Conservation (phyloP, 2,797 vertebrate species). For the Agapornis canus region DNA sequence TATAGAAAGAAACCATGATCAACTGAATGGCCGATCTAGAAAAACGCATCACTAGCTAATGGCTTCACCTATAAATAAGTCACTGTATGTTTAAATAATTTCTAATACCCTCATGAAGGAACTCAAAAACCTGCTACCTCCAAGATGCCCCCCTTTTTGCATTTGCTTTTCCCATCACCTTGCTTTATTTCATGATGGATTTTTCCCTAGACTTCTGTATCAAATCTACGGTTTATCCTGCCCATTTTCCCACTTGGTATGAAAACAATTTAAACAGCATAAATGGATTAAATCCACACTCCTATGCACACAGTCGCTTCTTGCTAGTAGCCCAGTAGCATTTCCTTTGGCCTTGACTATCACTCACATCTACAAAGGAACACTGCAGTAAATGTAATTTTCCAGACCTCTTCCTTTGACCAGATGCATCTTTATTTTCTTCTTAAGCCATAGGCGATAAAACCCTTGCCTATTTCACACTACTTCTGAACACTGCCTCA, state of each 20-base stretch:
- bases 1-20: neutral
- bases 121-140: neutral
- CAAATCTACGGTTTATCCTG: neutral
- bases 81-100: neutral
- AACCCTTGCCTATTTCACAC: neutral
- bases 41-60: neutral
- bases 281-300: neutral
- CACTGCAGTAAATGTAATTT: neutral
- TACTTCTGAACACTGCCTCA: neutral
- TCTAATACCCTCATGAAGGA: neutral
- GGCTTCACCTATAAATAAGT: neutral
- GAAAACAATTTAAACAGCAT: neutral
- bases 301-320: neutral
- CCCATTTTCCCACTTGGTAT: neutral
- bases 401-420: neutral
- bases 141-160: neutral
- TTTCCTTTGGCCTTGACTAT: neutral
- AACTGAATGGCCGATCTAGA: neutral
- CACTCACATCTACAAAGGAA: neutral
- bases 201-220: neutral
- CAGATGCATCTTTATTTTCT: neutral
- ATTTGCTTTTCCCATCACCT: neutral
- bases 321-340: neutral
- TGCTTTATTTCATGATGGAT: neutral
- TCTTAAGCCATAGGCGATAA: accelerated